Percentiles rank a stretch among this genome's conserved stretches.
Conservation (phyloP, 2,113 vertebrate species). For the Psittacus erithacus region DNA sequence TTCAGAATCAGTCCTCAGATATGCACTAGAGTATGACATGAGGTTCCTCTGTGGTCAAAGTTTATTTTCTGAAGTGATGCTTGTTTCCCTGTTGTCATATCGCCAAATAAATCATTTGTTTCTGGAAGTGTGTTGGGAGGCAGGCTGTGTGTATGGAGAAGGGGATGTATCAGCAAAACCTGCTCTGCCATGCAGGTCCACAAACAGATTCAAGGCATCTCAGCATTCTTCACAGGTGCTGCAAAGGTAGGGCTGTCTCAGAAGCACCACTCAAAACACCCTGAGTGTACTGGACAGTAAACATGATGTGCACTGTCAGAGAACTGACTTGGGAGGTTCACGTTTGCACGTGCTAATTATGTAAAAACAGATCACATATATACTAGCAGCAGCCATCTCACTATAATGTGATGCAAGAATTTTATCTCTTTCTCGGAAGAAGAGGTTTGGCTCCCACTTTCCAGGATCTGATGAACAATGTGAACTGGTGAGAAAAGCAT, state of each 20-base stretch:
- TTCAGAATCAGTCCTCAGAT: not conserved
- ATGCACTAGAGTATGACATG: not conserved
- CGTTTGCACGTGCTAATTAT: not conserved
- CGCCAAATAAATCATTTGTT: not conserved
- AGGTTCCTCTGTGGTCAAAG: not conserved
- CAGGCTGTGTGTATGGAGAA: not conserved
- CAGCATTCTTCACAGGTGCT: not conserved
- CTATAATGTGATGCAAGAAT: not conserved
- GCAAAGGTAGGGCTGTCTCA: not conserved
- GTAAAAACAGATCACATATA: not conserved
- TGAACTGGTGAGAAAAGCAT: not conserved
- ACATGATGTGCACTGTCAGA: fast-evolving
- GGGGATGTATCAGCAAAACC: not conserved
- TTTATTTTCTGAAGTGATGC: not conserved
- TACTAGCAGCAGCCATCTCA: not conserved
- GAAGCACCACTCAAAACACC: not conserved
- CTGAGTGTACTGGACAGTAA: not conserved
- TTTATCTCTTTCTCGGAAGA: not conserved
- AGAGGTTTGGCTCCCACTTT: not conserved
- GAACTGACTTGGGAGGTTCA: not conserved
- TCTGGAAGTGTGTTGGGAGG: not conserved
- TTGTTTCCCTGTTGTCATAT: not conserved
- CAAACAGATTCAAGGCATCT: not conserved
- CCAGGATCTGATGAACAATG: not conserved
- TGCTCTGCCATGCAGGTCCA: not conserved